A percentile compares a stretch with the other conserved stretches of the same genome.
Evolutionary conservation across 2,797 vertebrate species (phyloP).

Genomic region (Luscinia megarhynchos): DNA sequence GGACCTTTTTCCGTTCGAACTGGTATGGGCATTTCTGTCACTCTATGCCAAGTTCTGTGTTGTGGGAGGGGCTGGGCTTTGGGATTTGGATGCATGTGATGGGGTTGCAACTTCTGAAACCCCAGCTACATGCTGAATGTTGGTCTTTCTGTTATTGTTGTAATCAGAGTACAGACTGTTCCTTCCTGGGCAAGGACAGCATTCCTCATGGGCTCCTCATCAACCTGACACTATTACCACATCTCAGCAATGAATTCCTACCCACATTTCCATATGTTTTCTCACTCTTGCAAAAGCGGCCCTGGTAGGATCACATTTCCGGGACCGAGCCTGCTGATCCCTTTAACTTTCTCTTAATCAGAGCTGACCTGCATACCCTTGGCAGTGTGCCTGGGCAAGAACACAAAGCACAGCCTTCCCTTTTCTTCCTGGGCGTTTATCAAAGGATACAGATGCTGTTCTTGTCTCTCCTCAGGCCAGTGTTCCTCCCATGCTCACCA

Average conservation of each 20-base stretch:
- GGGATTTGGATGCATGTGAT: neutral
- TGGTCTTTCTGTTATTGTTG: neutral
- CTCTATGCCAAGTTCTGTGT: neutral
- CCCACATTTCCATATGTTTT: neutral
- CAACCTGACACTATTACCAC: neutral
- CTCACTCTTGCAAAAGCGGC: neutral
- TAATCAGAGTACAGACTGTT: conserved; percentile 32
- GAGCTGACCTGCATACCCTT: neutral
- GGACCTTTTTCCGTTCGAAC: neutral
- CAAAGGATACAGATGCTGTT: neutral
- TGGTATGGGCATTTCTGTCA: neutral
- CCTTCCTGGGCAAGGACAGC: neutral
- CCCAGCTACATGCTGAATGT: neutral
- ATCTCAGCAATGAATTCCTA: conserved; percentile 19
- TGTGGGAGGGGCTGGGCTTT: neutral
- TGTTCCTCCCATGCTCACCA: neutral
- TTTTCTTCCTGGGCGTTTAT: neutral
- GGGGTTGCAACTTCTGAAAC: conserved; percentile 1
- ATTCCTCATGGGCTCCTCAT: conserved; percentile 39
- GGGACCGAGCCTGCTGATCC: neutral
- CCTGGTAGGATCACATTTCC: neutral
- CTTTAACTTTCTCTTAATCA: conserved; percentile 32
- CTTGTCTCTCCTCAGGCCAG: neutral
- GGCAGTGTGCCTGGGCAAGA: neutral
- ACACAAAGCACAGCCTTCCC: neutral